A percentile compares a stretch with the other conserved stretches of the same genome.
Evolutionary conservation across 2,888 invertebrate species (phyloP).

Genomic region (Polydrusus tereticollis): DNA sequence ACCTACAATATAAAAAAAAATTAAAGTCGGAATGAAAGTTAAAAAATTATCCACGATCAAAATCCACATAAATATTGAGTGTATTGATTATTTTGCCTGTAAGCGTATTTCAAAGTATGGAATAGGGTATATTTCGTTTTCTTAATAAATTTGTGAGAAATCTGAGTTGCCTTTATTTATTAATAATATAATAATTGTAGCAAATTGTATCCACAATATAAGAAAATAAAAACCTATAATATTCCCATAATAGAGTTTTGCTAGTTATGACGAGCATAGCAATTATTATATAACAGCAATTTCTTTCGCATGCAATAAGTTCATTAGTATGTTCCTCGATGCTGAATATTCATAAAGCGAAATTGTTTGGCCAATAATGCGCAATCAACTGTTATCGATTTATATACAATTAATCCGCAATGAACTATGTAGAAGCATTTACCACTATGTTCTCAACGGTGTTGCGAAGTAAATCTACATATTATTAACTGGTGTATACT

Average conservation of each 20-base stretch:
- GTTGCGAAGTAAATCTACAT: background rate
- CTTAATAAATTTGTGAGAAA: no score
- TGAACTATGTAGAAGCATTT: constrained; percentile 18
- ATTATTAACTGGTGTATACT: background rate
- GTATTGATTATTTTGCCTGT: no score
- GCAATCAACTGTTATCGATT: constrained; percentile 34
- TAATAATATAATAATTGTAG: no score
- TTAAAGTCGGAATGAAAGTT: no score
- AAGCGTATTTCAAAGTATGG: no score
- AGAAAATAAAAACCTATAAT: background rate
- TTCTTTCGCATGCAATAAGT: constrained; percentile 19
- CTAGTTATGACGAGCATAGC: background rate
- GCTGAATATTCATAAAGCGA: constrained; percentile 28
- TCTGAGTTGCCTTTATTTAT: no score
- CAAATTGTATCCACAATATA: no score
- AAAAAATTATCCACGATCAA: no score
- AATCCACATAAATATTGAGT: no score
- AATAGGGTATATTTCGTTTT: no score
- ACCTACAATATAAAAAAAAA: no score
- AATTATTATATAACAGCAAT: background rate
- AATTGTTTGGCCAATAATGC: constrained; percentile 30
- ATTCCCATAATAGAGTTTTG: background rate
- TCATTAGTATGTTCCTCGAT: constrained; percentile 18
- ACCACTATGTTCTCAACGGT: constrained; percentile 14
- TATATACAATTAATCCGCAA: constrained; percentile 28